These are phyloP conservation scores for Camponotus floridanus DNA, from an alignment of 1,140 invertebrate genomes.

Conservation along the genomic window DNA sequence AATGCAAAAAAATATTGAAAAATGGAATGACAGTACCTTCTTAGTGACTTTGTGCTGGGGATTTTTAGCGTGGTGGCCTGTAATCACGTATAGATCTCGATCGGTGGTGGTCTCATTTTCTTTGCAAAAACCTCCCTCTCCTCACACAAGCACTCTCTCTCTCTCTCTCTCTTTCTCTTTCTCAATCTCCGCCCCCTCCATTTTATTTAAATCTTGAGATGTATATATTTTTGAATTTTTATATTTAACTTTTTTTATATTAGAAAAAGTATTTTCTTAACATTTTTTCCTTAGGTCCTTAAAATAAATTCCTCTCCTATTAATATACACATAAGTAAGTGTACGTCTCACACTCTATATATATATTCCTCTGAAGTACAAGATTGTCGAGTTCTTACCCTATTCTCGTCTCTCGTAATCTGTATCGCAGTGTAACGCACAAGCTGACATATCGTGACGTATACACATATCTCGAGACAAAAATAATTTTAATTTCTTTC, in stretches of 20 bases:
- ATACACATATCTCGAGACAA: not conserved
- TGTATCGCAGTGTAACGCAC: constrained; percentile 71
- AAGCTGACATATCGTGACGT: constrained; percentile 65
- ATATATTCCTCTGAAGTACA: constrained; percentile 28
- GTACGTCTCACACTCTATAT: constrained; percentile 39
- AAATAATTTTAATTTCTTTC: not conserved
- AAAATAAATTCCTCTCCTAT: not conserved
- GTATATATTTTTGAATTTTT: not conserved
- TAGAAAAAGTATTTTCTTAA: not conserved
- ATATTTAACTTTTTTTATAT: not conserved
- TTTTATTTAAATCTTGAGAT: not conserved
- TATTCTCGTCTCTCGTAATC: constrained; percentile 40
- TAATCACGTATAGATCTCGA: constrained; percentile 69
- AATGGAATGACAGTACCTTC: constrained; percentile 78
- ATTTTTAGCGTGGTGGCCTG: constrained; percentile 65
- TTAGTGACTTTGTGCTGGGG: constrained; percentile 72
- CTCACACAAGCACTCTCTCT: not conserved
- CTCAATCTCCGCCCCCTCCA: not conserved
- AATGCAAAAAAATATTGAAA: constrained; percentile 26
- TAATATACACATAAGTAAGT: constrained; percentile 44
- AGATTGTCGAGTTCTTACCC: constrained; percentile 37
- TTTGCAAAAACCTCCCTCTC: constrained; percentile 48
- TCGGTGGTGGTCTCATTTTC: constrained; percentile 74
- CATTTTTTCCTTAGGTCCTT: not conserved
- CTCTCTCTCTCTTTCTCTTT: not conserved